Base-by-base conservation (phyloP, 2,888 invertebrate genomes). In the Prionchulus punctatus region DNA sequence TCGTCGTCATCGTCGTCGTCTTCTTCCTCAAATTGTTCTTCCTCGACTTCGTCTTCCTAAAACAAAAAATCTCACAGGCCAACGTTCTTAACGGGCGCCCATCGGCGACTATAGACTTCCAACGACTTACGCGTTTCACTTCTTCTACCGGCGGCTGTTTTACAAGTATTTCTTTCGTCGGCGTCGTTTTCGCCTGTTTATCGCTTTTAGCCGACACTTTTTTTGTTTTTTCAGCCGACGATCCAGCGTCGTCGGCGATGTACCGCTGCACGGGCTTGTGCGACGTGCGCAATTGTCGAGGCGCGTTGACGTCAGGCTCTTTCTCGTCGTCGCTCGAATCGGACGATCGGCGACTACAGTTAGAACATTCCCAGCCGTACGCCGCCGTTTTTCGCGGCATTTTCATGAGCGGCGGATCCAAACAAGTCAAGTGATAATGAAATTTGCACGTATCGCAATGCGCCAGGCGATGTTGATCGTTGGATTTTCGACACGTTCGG, bases 371-470 rank as follows among this genome's bases (percentile, higher is more conserved):
- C 92, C 92, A 94, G 62, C 90, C 91, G 75, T 88, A 88, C 0
- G 85, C 80, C 74, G 90, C 89, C 55, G 89, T 89, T 76, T 91
- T 91, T 76, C 91, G 92, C 1, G 94, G 94, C 79, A 92, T 84
- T 36, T 91, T 80, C 21, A 85, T 83, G 53, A 96, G 77, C 2
- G 96, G 96, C 54, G 94, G 94, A 72, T 86, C 86, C 60, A 96
- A 78, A 72, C 96, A 96, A 61, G 86, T 85, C 63, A 94, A 76
- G 75, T 96, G 96, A 76, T 91, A 94, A 75, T 85, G 84, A 58
- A 86, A 79, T 65, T 83, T 82, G 71, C 96, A 96, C 1, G 87
- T 86, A 74, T 94, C 94, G 75, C 94, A 96, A 69, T 88, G 86
- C 18, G 89, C 90, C 70, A 96, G 78, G 60, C 90, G 79, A 74